These are phyloP conservation scores for Acanthurus lineatus DNA, from an alignment of 2,797 vertebrate species.

Conservation along the genomic window DNA sequence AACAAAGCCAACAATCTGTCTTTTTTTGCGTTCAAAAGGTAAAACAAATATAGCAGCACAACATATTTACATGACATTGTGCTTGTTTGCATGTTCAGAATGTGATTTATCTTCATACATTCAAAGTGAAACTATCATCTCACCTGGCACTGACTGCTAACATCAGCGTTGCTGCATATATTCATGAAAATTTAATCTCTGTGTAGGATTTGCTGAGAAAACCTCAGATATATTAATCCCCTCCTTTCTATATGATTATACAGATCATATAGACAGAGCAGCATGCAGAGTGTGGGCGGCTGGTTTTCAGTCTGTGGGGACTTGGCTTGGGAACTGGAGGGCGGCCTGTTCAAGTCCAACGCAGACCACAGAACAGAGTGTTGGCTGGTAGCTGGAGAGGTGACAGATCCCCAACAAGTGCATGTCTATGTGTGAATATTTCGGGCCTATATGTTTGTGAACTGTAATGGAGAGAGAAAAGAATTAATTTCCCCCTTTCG, in stretches of 20 bases:
- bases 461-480: too few species aligned
- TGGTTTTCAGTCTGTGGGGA: neutral
- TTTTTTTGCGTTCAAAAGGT: constrained; percentile 13
- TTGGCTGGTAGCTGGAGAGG: too few species aligned
- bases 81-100: constrained; percentile 9
- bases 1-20: constrained; percentile 1
- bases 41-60: neutral
- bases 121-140: constrained; percentile 40
- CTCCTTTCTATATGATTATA: constrained; percentile 30
- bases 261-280: constrained; percentile 5
- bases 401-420: too few species aligned
- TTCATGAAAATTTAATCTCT: constrained; percentile 59
- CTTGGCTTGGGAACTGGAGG: neutral
- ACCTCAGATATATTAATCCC: constrained; percentile 52
- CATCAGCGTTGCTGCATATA: constrained; percentile 20
- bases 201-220: constrained; percentile 50
- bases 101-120: constrained; percentile 20
- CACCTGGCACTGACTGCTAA: constrained; percentile 26
- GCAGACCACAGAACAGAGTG: neutral
- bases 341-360: neutral
- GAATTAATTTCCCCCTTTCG: too few species aligned
- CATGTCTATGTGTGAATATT: too few species aligned
- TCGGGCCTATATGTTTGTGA: too few species aligned
- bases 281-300: constrained; percentile 14
- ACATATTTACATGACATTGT: constrained; percentile 9